Conservation (phyloP, 2,797 vertebrate species). For the Sebastes variabilis region DNA sequence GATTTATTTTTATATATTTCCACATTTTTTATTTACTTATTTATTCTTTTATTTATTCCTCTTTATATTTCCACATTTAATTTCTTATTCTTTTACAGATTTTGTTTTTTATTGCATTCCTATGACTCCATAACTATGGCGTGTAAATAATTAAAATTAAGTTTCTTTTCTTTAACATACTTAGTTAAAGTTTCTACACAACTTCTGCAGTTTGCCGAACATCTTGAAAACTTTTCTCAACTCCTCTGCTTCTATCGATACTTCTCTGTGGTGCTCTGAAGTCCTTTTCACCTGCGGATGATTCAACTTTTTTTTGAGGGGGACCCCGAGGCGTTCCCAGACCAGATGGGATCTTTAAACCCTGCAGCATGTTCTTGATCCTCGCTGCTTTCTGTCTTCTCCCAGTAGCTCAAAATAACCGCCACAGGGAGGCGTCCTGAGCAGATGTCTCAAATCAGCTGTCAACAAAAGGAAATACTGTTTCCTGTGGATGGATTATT, state of each 20-base stretch:
- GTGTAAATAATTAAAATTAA: too few relatives aligned
- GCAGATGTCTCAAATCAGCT: constrained; percentile 28
- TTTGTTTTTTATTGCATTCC: too few relatives aligned
- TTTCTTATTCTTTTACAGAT: too few relatives aligned
- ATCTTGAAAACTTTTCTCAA: not conserved
- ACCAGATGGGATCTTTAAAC: constrained; percentile 48
- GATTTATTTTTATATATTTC: too few relatives aligned
- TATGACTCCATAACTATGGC: too few relatives aligned
- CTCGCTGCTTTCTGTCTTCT: constrained; percentile 3
- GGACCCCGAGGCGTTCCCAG: constrained; percentile 32
- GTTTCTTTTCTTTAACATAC: not conserved
- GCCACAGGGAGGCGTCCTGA: constrained; percentile 37
- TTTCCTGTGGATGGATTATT: not conserved
- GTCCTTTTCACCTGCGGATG: not conserved
- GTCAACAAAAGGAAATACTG: constrained; percentile 2
- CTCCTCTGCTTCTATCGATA: not conserved
- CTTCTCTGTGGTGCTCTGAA: not conserved
- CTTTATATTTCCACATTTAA: too few relatives aligned
- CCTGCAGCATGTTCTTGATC: constrained; percentile 46
- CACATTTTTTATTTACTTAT: too few relatives aligned
- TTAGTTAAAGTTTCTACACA: not conserved
- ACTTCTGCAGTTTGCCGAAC: not conserved
- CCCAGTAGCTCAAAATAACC: constrained; percentile 19
- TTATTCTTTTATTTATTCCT: too few relatives aligned
- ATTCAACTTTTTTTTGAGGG: constrained; percentile 1